Evolutionary conservation across 2,113 vertebrate genomes (phyloP), one percentile per base, ranked within the genome.

Genomic region (Aptenodytes forsteri): DNA sequence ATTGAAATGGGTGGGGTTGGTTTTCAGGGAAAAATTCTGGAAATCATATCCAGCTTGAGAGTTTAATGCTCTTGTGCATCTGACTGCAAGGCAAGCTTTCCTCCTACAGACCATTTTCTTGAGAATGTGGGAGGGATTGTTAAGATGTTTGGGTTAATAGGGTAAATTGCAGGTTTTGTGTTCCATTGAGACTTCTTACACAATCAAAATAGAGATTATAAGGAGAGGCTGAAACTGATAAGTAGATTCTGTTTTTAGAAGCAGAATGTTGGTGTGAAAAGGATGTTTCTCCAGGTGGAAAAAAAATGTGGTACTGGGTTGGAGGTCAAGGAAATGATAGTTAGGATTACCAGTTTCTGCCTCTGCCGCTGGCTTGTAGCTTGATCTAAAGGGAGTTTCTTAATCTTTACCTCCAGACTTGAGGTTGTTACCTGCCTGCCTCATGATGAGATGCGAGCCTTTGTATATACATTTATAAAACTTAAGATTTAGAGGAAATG

Each of bases 121-220:
- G 46, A 87, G n/a, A 46, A 62, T 70, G 66, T 83, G 77, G 58
- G 81, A 91, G 66, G 17, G 73, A 40, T 89, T 91, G 81, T 88
- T 95, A 69, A 76, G 6, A 83, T 79, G 32, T 87, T 93, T 92
- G 49, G 77, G 26, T 85, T 93, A 93, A 87, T 85, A 70, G 81
- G 56, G 65, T 92, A 89, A 90, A 97, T 94, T 87, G 49, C 58
- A 83, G 56, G 62, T 56, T 91, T 82, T 94, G 36, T 64, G 49
- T 93, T 83, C 49, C 2, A 0, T 76, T 76, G 67, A 79, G 36
- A 49, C 38, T 75, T 86, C 36, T 90, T 89, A 52, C 13, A 49
- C 56, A 69, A 58, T 79, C 52, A 70, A 78, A 92, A 62, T 40
- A 79, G 65, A 78, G 44, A 42, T 82, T 54, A 54, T 54, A 77